Base-by-base conservation (phyloP, 1,140 invertebrate species). In the Sminthurides bifidus region DNA sequence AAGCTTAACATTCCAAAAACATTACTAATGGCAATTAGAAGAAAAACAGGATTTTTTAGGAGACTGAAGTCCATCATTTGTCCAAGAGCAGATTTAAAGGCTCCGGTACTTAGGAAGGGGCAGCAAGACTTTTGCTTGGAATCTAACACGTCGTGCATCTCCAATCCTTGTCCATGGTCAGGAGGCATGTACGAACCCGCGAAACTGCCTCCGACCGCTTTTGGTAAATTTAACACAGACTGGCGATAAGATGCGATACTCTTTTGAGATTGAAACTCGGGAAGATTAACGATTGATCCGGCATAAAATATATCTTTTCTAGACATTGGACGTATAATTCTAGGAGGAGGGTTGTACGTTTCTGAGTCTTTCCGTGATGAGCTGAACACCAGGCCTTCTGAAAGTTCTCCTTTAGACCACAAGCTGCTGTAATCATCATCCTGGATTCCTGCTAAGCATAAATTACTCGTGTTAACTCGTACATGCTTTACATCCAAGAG, bases 301-400 rank as follows among this genome's bases (percentile, higher is more conserved):
- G 92, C 91, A 74, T 98, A 98, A 74, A 98, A 98, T 62, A 98
- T 95, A 72, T 98, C 94, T 72, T 95, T 95, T 40, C 92, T 77
- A 5, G 92, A 94, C 70, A 98, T 72, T 2, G 94, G 94, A 17
- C 92, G 79, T 17, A 93, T 83, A 73, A 93, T 85, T 6, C 46
- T 5, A 5, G 46, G 46, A n/a, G 46, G 72, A 15, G 76, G 76
- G 65, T 82, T 81, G 54, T 75, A 74, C 29, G 61, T 59, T 19
- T 52, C 46, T 5, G 74, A 69, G 15, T 75, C 71, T n/a, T 70
- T 68, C 56, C 74, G 73, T 38, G 75, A 75, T 1, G 72, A 74
- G 27, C 71, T 74, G 41, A 67, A 67, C 17, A 59, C 63, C 17
- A 68, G 43, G 15, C 66, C 65, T 52, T 68, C 67, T 17, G 46